Base-by-base conservation (phyloP, 2,888 invertebrate species). In the Palloptera scutellata region DNA sequence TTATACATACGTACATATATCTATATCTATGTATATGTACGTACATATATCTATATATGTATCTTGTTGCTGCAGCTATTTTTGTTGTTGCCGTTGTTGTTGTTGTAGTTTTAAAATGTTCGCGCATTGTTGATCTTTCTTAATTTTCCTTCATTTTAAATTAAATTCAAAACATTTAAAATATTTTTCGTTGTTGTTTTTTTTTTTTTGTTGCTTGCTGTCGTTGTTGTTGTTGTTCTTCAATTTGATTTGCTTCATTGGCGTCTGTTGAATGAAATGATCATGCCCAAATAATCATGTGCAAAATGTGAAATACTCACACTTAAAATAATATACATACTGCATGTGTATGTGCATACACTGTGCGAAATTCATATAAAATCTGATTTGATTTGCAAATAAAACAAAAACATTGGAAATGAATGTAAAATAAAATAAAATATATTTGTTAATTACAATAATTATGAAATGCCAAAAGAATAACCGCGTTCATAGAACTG, bases 101-200 rank as follows among this genome's bases (percentile, higher is more conserved):
- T 59, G 67, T 20, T 20, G 60, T 62, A 61, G 58, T 61, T n/a
- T 68, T 20, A 63, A 64, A 51, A 61, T 15, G 40, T 42, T 40
- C 42, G 20, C 30, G 43, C 61, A 1, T 61, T 57, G 53, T 30
- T 67, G 70, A 65, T 65, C 65, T 68, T 57, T 68, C 58, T 67
- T 69, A 66, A 69, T 69, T 66, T 69, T 60, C 66, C 63, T 63
- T 69, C 69, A 60, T 60, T 69, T 69, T 66, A 54, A 69, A 71
- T 71, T 69, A 71, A 69, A 68, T 66, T 67, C 54, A 58, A 67
- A 69, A 67, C 67, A 71, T 69, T 71, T 67, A 42, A 62, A 67
- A 45, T 51, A 66, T 66, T 57, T 61, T 42, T 57, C 52, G 19
- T 42, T 68, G 52, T 30, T 30, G 40, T 61, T 41, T 65, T 53